A percentile compares a stretch with the other conserved stretches of the same genome.
These are phyloP conservation scores for Trypoxylon attenuatum DNA, from an alignment of 2,888 invertebrate genomes.

Conservation along the genomic window DNA sequence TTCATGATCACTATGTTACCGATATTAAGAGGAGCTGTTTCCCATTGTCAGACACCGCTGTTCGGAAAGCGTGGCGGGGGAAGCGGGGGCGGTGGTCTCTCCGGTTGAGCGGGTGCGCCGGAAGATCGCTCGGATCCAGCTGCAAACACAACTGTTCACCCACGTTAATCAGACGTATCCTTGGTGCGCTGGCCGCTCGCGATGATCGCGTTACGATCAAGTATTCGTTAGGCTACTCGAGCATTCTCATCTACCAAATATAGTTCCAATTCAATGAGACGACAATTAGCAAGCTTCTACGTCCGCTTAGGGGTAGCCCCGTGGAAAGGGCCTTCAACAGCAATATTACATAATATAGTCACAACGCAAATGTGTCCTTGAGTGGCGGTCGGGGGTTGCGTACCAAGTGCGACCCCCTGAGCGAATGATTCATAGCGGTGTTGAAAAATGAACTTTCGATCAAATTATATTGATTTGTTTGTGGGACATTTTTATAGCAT, in stretches of 20 bases:
- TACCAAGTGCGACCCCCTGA: not conserved
- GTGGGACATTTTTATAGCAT: no score
- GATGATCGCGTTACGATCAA: not conserved
- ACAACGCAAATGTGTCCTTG: not conserved
- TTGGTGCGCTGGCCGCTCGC: not conserved
- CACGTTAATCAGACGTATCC: conserved; percentile 44
- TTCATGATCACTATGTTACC: conserved; percentile 75
- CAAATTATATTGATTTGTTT: no score
- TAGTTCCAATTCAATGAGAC: conserved; percentile 25
- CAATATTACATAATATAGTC: no score
- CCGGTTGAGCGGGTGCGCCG: conserved; percentile 83
- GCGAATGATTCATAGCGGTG: not conserved
- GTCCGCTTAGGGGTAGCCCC: not conserved
- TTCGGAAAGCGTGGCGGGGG: conserved; percentile 87
- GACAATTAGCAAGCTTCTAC: conserved; percentile 42
- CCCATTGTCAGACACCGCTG: conserved; percentile 89
- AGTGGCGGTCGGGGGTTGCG: not conserved
- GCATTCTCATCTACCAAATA: conserved; percentile 39
- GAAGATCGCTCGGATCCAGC: conserved; percentile 93
- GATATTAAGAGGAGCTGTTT: conserved; percentile 77
- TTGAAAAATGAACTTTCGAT: no score
- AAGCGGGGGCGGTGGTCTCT: conserved; percentile 87
- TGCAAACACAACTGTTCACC: conserved; percentile 76
- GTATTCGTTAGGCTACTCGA: conserved; percentile 22
- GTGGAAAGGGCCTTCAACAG: not conserved